These are phyloP conservation scores for Rotaria magnacalcarata DNA, from an alignment of 2,888 invertebrate genomes.

Conservation along the genomic window DNA sequence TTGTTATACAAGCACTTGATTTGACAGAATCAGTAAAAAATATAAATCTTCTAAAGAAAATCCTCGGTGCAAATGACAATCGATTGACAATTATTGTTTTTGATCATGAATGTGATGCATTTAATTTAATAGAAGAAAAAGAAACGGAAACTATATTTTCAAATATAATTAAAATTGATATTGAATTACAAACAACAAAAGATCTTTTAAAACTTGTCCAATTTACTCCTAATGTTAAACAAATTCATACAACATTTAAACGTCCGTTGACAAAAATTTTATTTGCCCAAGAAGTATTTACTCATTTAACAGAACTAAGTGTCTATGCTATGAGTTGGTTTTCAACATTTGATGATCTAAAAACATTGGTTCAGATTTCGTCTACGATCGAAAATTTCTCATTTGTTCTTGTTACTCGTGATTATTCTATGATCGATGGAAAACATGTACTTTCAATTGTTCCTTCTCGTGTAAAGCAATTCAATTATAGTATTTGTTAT, in stretches of 20 bases:
- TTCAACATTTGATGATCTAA: background rate
- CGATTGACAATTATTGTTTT: background rate
- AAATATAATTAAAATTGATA: background rate
- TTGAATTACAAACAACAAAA: slow-evolving; percentile 21
- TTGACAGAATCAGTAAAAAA: background rate
- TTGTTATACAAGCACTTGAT: background rate
- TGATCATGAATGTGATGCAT: background rate
- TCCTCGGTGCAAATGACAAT: background rate
- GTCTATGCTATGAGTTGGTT: slow-evolving; percentile 15
- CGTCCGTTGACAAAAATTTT: background rate
- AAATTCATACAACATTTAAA: background rate
- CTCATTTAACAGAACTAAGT: background rate
- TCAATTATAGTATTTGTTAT: slow-evolving; percentile 4
- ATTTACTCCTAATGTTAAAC: background rate
- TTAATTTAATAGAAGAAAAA: background rate
- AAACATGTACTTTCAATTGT: background rate
- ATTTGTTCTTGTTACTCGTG: background rate
- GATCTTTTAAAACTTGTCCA: background rate
- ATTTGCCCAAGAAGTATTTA: background rate
- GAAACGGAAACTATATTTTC: background rate
- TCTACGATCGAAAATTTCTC: background rate
- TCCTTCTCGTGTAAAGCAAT: background rate
- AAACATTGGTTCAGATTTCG: background rate
- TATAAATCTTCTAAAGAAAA: background rate
- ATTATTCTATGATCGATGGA: background rate